Base-by-base conservation (phyloP, 2,888 invertebrate genomes). In the Synanthedon tipuliformis region DNA sequence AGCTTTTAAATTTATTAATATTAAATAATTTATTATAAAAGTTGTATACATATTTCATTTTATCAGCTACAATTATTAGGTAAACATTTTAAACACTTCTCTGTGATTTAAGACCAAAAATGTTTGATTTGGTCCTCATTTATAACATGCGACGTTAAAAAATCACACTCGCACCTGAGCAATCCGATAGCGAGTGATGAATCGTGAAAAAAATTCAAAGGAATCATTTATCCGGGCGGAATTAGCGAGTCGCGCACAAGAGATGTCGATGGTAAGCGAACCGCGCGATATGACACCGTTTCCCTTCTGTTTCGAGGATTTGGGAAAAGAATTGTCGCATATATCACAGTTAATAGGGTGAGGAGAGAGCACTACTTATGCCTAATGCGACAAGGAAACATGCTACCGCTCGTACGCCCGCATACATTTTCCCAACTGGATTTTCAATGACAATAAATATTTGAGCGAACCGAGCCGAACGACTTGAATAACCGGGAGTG, bases 271-370 rank as follows among this genome's bases (percentile, higher is more conserved):
- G 71, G 69, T 69, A 73, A 75, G 70, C 69, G 69, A 70, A 67
- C 71, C 73, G 73, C 64, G 70, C 75, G 78, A 81, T 82, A 82
- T 84, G 81, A 78, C 78, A 69, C 66, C 71, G 69, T 68, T 72
- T 75, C 77, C 79, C 81, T 79, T 80, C 78, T 79, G 82, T 82
- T 76, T 73, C 71, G 70, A 72, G 81, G 84, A 78, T 83, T 84
- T 77, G 71, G 77, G 59, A 75, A 86, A 87, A 86, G 87, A 86
- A 87, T 86, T 71, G 84, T 78, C 84, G 78, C 81, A 86, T 87
- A 85, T 84, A 85, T 87, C 86, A 86, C 78, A 58, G 78, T 86
- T 87, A 87, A 87, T 86, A 86, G 87, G 87, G 85, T 78, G 82
- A 75, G 75, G 82, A 86, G 82, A 84, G 80, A 85, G 82, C 82